A percentile compares a stretch with the other conserved stretches of the same genome.
Evolutionary conservation across 2,113 vertebrate species (phyloP).

Genomic region (Cheirogaleus medius): DNA sequence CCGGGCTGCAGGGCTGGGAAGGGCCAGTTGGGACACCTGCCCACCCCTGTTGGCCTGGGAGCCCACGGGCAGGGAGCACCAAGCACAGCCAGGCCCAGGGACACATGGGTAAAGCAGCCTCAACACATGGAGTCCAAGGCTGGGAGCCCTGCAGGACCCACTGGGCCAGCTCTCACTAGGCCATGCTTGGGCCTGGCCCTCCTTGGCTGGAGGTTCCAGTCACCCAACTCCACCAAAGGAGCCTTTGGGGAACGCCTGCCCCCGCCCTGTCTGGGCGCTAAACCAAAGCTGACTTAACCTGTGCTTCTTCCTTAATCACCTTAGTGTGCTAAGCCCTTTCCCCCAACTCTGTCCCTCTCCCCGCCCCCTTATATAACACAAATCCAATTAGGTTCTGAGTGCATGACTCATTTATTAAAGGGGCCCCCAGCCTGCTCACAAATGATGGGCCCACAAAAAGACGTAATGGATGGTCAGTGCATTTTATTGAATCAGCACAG

Average conservation of each 20-base stretch:
- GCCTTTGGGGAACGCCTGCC: not conserved
- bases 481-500: conserved; percentile 99
- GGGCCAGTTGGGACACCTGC: not conserved
- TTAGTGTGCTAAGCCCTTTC: not conserved
- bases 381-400: conserved; percentile 29
- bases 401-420: not conserved
- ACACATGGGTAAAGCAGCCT: not conserved
- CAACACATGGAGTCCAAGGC: not conserved
- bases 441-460: conserved; percentile 39
- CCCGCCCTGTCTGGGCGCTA: not conserved
- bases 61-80: rapidly evolving
- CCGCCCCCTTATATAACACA: not conserved
- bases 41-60: not conserved
- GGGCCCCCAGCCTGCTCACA: not conserved
- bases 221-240: not conserved
- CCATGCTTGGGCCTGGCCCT: not conserved
- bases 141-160: not conserved
- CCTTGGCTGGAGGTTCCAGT: not conserved
- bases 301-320: conserved; percentile 1
- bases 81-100: not conserved
- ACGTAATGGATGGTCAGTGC: conserved; percentile 94
- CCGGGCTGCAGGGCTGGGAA: rapidly evolving
- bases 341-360: not conserved
- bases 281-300: not conserved
- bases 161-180: not conserved